Evolutionary conservation across 2,888 invertebrate species (phyloP).

Genomic region (Drosophila helvetica): DNA sequence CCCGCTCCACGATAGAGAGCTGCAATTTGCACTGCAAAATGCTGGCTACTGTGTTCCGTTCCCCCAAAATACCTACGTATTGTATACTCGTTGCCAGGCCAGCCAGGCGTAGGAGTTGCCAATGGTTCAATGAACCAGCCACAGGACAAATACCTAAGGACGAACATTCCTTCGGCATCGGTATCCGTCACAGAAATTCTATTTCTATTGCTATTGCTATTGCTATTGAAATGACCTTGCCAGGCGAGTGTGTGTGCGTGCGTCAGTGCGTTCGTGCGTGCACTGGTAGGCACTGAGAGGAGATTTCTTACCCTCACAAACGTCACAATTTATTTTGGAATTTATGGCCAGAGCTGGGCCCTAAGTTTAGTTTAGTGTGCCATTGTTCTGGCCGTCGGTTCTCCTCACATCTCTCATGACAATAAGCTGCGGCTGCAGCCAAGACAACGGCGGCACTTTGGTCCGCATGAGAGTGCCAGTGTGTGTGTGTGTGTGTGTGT

Average conservation of each 20-base stretch:
- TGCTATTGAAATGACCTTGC: slow-evolving; percentile 34
- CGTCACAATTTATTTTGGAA: slow-evolving; percentile 58
- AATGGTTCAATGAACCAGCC: slow-evolving; percentile 62
- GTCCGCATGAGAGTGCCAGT: slow-evolving; percentile 9
- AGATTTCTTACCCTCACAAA: slow-evolving; percentile 39
- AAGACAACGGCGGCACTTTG: slow-evolving; percentile 47
- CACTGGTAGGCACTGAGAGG: slow-evolving; percentile 30
- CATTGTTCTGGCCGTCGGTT: slow-evolving; percentile 69
- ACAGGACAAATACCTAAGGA: slow-evolving; percentile 12
- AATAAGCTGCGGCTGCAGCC: slow-evolving; percentile 60
- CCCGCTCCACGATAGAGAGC: neutral
- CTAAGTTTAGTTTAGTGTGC: slow-evolving; percentile 74
- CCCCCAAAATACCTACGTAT: slow-evolving; percentile 35
- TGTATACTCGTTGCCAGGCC: slow-evolving; percentile 16
- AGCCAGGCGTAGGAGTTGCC: slow-evolving; percentile 60
- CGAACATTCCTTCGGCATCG: slow-evolving; percentile 1
- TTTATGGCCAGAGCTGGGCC: slow-evolving; percentile 58
- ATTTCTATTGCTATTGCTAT: no score
- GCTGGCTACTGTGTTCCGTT: slow-evolving; percentile 70
- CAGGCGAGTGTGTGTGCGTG: slow-evolving; percentile 11
- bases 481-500: slow-evolving; percentile 14
- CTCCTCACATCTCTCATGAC: slow-evolving; percentile 69
- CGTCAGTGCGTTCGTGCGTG: neutral
- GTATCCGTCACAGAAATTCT: slow-evolving; percentile 20
- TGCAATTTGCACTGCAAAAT: slow-evolving; percentile 67